Evolutionary conservation across 2,113 vertebrate genomes (phyloP).

Genomic region (Triplophysa siluroides): DNA sequence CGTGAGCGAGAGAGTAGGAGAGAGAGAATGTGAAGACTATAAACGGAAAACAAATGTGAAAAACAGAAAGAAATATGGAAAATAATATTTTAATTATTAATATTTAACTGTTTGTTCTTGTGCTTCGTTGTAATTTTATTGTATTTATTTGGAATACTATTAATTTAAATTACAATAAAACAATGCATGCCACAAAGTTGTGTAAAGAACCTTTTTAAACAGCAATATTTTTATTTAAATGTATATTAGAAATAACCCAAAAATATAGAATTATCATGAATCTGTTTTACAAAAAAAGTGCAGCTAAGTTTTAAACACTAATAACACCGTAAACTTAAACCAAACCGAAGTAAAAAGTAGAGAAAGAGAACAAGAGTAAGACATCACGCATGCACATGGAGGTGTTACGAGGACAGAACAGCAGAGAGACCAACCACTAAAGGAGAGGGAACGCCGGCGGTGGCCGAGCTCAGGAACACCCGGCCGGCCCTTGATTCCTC

Average conservation of each 20-base stretch:
- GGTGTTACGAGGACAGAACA: background rate
- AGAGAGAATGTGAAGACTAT: background rate
- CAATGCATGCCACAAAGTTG: too few species aligned
- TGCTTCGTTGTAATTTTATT: background rate
- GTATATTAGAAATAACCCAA: too few species aligned
- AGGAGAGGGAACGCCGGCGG: constrained; percentile 80
- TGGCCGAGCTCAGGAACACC: constrained; percentile 77
- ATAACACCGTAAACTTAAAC: background rate
- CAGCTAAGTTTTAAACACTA: too few species aligned
- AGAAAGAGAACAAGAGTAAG: background rate
- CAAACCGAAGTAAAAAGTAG: background rate
- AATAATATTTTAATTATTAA: too few species aligned
- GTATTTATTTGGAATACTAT: too few species aligned
- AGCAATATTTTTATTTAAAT: too few species aligned
- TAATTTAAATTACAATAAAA: too few species aligned
- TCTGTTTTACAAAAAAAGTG: background rate
- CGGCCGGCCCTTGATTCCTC: constrained; percentile 75
- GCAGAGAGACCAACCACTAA: constrained; percentile 83
- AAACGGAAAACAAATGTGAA: background rate
- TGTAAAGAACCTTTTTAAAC: too few species aligned
- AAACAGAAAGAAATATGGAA: too few species aligned
- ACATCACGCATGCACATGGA: background rate
- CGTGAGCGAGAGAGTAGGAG: background rate
- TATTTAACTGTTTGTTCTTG: too few species aligned
- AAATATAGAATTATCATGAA: too few species aligned